Percentiles rank a stretch among this genome's conserved stretches.
Evolutionary conservation across 2,797 vertebrate genomes (phyloP).

Genomic region (Phataginus tetradactyla): DNA sequence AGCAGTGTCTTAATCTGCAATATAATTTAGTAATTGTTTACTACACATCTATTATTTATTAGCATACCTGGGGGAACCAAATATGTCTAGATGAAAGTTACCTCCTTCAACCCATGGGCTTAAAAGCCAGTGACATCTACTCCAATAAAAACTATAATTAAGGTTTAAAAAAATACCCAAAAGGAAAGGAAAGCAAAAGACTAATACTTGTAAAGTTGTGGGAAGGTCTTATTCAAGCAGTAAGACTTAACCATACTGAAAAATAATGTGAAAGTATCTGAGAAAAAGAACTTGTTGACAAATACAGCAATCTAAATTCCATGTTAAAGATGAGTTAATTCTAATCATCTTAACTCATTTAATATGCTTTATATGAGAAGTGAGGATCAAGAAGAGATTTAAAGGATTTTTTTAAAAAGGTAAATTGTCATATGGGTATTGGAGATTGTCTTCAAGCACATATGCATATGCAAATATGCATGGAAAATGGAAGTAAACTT

Average conservation of each 20-base stretch:
- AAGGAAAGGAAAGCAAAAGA: not conserved
- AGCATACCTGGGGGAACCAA: not conserved
- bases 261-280: conserved; percentile 32
- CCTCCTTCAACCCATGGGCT: not conserved
- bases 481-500: not conserved
- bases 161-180: not conserved
- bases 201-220: not conserved
- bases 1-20: not conserved
- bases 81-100: not conserved
- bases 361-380: not conserved
- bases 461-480: conserved; percentile 18
- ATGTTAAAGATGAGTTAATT: not conserved
- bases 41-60: not conserved
- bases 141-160: not conserved
- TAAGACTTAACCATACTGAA: not conserved
- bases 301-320: not conserved
- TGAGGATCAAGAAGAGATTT: not conserved
- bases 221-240: not conserved
- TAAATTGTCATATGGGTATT: not conserved
- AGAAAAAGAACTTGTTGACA: not conserved
- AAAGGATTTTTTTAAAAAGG: not conserved
- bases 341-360: conserved; percentile 14
- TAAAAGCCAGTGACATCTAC: not conserved
- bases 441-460: not conserved
- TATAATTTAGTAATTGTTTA: conserved; percentile 27